Conservation (phyloP, 2,113 vertebrate genomes). For the Pristiophorus japonicus region DNA sequence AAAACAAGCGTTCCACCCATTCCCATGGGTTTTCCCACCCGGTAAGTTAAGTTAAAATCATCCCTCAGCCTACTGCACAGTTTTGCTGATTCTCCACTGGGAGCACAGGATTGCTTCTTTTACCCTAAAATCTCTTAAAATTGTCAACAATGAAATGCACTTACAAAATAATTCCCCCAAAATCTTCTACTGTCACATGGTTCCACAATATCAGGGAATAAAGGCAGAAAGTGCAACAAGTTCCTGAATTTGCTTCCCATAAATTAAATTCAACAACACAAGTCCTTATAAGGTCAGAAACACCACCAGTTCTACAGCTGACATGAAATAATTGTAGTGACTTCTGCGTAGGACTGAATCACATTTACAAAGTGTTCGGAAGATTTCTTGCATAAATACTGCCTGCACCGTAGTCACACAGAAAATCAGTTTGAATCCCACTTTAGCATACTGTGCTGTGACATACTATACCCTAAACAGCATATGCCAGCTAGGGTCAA, state of each 20-base stretch:
- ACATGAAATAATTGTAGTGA: neutral
- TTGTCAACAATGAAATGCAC: neutral
- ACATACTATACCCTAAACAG: neutral
- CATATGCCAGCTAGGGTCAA: neutral
- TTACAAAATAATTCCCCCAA: neutral
- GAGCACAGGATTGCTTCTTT: neutral
- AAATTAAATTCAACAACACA: neutral
- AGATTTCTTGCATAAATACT: neutral
- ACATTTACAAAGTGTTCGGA: neutral
- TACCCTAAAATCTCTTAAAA: neutral
- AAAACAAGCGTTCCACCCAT: neutral
- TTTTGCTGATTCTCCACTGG: neutral
- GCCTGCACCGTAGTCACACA: neutral
- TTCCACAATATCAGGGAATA: neutral
- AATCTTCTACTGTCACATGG: neutral
- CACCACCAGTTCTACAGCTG: neutral
- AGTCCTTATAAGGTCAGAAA: neutral
- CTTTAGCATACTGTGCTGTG: neutral
- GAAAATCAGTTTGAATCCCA: neutral
- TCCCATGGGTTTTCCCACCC: neutral
- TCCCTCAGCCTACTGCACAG: neutral
- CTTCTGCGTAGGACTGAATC: neutral
- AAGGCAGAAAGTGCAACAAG: neutral
- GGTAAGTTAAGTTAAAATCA: neutral
- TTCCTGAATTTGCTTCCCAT: neutral